Evolutionary conservation across 2,888 invertebrate species (phyloP), one percentile per base, ranked within the genome.

Genomic region (Cepaea hortensis): DNA sequence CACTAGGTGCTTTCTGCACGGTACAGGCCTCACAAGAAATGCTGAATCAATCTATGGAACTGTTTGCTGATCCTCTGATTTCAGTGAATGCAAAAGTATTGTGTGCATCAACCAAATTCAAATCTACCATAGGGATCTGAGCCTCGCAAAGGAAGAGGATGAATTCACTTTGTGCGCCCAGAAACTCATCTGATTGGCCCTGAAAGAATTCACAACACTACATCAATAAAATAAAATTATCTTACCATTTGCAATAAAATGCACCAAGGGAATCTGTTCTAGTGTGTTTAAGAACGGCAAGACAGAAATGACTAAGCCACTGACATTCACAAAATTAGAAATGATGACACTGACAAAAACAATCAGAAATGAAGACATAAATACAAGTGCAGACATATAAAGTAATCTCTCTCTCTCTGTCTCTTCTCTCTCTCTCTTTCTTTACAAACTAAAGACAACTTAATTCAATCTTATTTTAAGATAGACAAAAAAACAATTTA

Each of bases 131-230:
- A 73, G n/a, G 70, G 77, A 86, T 81, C 75, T 81, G 85, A 75
- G 68, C 81, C 81, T 81, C 55, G 80, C 48, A 81, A 76, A 81
- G 85, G 81, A 81, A 86, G 85, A 81, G 81, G 85, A 75, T 75
- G 85, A 75, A 81, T 75, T 86, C 85, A 86, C 81, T 81, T 86
- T 86, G 80, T 73, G 75, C 85, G 75, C 85, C 62, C 81, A 75
- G 61, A 81, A 86, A 86, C 75, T 80, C 85, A 86, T 86, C 81
- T 48, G 62, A 50, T 13, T 75, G 85, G 73, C 75, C 85, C 85
- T 86, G 85, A 86, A 86, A 86, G 62, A 81, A 86, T 55, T 81
- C 81, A 86, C 85, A 86, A 86, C 73, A 81, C 76, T 72, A 75
- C 81, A 86, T 86, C 73, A 86, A 86, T 86, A 81, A 65, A 75